Evolutionary conservation across 2,888 invertebrate species (phyloP), one percentile per base, ranked within the genome.

Genomic region (Adelognathus sp.): DNA sequence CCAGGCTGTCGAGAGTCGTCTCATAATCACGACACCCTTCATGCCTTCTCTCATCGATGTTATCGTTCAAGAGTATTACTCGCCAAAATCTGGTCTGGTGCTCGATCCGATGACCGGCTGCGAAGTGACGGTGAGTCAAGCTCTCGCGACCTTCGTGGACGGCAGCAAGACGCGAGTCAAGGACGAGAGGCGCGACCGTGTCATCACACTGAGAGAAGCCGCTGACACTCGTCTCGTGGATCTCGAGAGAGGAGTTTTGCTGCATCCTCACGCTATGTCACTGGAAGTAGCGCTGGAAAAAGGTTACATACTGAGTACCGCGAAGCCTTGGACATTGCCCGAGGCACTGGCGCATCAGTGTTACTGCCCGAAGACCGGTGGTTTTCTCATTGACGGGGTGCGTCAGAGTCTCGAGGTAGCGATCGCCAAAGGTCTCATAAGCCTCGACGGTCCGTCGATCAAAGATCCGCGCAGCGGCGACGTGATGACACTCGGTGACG

Each of bases 261-360:
- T 94, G 1, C 93, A 94, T 79, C 97, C 97, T 0, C 91, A 93
- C 79, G 83, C 89, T 1, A 93, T 96, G 87, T 95, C 95, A 66
- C 92, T 97, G 44, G 96, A 96, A 90, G 94, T 96, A 84, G 97
- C 97, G 1, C 94, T 95, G 84, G 94, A 95, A 63, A 97, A 96
- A 88, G 97, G 97, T 5, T 96, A 96, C 88, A 93, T 97, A 46
- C 92, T 97, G 31, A 96, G 95, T 86, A 95, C 96, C 31, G 94
- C 94, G 69, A 95, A 96, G 86, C 97, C 97, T 0, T 95, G 96
- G 94, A 96, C 97, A 0, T 92, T 97, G 76, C 96, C 96, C 89
- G 96, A 97, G 92, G 96, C 96, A 11, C 92, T 97, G 69, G 95
- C 96, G 27, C 95, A 96, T 90, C 95, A 96, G 79, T 94, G 96